These are phyloP conservation scores for Saturnia japonica DNA, from an alignment of 2,888 invertebrate genomes.

Conservation along the genomic window DNA sequence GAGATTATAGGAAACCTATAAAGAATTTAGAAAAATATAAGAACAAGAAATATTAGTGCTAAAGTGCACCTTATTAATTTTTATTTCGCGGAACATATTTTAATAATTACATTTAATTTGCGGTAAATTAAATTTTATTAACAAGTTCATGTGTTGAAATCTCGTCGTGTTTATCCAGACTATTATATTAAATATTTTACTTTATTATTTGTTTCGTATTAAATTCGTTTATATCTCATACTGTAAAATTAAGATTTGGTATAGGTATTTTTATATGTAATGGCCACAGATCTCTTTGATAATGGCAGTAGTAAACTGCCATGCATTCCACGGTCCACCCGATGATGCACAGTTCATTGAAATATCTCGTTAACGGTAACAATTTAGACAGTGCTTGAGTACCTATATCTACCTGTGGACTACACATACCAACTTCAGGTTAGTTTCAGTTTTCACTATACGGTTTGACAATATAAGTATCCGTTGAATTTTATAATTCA, in stretches of 20 bases:
- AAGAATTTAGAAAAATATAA: neutral
- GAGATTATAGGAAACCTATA: too few relatives aligned
- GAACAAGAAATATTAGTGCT: neutral
- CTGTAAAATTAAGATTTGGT: neutral
- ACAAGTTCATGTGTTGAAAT: neutral
- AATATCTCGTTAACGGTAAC: neutral
- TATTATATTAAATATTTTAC: neutral
- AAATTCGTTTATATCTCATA: neutral
- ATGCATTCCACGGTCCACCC: neutral
- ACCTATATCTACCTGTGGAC: neutral
- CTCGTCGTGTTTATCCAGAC: neutral
- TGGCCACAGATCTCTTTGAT: too few relatives aligned
- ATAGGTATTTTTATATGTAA: neutral
- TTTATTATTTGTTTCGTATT: neutral
- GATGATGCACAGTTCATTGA: neutral
- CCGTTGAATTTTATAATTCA: too few relatives aligned
- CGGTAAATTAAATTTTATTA: neutral
- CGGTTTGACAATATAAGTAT: neutral
- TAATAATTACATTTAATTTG: neutral
- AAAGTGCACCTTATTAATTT: neutral
- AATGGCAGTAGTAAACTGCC: neutral
- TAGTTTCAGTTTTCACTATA: neutral
- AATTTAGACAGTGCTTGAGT: neutral
- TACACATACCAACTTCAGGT: neutral
- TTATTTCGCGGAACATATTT: neutral